Conservation (phyloP, 2,888 invertebrate species). For the Bursaphelenchus okinawaensis region DNA sequence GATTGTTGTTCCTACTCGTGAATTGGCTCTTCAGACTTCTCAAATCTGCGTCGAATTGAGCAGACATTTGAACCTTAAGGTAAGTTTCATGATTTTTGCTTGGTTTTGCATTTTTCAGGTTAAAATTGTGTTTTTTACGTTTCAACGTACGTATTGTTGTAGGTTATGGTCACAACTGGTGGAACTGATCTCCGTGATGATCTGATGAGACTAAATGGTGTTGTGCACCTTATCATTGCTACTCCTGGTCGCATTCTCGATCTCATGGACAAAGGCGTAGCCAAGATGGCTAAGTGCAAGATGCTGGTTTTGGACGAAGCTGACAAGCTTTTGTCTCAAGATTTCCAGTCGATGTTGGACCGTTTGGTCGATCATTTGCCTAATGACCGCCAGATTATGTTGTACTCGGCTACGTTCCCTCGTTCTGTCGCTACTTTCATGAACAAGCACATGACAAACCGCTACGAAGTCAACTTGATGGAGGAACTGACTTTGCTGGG, state of each 20-base stretch:
- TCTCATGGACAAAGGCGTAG: constrained; percentile 93
- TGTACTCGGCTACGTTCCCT: constrained; percentile 98
- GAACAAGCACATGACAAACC: constrained; percentile 85
- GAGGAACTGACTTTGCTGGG: constrained; percentile 97
- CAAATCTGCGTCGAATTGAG: constrained; percentile 98
- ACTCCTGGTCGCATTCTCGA: constrained; percentile 98
- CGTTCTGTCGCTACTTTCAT: constrained; percentile 96
- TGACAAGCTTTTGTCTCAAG: constrained; percentile 95
- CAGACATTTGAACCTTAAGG: constrained; percentile 87
- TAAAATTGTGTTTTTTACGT: neutral
- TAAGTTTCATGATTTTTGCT: constrained; percentile 17
- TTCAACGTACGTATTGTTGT: constrained; percentile 9
- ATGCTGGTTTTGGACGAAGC: constrained; percentile 97
- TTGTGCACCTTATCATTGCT: constrained; percentile 90
- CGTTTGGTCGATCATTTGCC: constrained; percentile 88
- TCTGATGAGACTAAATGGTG: constrained; percentile 97
- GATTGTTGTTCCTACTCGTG: constrained; percentile 95
- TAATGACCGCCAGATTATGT: constrained; percentile 87
- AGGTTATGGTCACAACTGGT: constrained; percentile 97
- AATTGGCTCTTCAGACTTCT: constrained; percentile 95
- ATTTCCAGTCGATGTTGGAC: constrained; percentile 97
- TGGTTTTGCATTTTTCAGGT: neutral
- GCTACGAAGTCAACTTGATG: constrained; percentile 99
- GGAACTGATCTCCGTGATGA: constrained; percentile 89
- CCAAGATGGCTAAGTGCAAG: constrained; percentile 89